Evolutionary conservation across 2,888 invertebrate genomes (phyloP).

Genomic region (Hyppa rectilinea): DNA sequence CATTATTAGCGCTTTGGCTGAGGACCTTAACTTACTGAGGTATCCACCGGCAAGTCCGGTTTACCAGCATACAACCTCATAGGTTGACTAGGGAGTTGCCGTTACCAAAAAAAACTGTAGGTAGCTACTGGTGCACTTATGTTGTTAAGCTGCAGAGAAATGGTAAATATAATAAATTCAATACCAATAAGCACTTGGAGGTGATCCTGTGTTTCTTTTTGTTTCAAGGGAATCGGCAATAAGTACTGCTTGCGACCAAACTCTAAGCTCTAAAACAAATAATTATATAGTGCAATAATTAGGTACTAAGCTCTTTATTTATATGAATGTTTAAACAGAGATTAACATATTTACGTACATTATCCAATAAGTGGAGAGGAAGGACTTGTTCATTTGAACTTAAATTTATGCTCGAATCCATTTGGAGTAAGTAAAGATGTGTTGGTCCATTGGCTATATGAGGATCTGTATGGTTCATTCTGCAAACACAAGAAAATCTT

Average conservation of each 20-base stretch:
- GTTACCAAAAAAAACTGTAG: too few species aligned
- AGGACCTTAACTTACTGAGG: too few species aligned
- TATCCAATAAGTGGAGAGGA: constrained; percentile 79
- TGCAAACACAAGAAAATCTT: constrained; percentile 28
- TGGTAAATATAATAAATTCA: neutral
- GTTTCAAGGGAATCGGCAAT: constrained; percentile 49
- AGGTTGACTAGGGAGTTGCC: too few species aligned
- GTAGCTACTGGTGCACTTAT: neutral
- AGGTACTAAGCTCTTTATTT: too few species aligned
- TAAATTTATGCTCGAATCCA: constrained; percentile 57
- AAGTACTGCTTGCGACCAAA: constrained; percentile 49
- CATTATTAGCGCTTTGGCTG: too few species aligned
- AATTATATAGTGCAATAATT: neutral
- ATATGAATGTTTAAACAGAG: neutral
- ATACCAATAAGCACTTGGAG: constrained; percentile 63
- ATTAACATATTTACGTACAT: constrained; percentile 64
- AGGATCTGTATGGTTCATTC: constrained; percentile 40
- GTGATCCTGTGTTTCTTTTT: constrained; percentile 45
- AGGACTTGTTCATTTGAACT: constrained; percentile 68
- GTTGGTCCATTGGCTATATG: constrained; percentile 33
- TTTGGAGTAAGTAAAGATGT: constrained; percentile 65
- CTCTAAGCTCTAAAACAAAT: constrained; percentile 49
- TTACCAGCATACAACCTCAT: too few species aligned
- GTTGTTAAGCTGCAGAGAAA: neutral
- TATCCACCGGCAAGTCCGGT: too few species aligned